Conservation (phyloP, 2,113 vertebrate species). For the Pluvialis apricaria region DNA sequence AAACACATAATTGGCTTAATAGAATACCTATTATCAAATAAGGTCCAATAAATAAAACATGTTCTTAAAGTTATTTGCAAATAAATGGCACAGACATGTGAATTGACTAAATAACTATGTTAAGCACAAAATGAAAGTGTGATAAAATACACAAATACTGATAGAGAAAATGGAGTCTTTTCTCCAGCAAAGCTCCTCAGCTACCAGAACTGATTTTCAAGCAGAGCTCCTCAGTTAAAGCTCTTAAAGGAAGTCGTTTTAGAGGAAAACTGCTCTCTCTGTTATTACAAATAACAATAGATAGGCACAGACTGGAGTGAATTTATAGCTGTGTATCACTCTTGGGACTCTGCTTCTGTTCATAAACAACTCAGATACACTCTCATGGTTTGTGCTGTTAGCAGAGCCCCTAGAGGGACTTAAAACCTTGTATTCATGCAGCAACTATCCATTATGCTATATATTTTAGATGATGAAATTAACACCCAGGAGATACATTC, state of each 20-base stretch:
- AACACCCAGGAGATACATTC: conserved; percentile 53
- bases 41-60: background rate
- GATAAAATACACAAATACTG: background rate
- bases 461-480: conserved; percentile 65
- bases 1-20: background rate
- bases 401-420: conserved; percentile 46
- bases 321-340: conserved; percentile 52
- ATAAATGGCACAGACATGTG: background rate
- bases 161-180: conserved; percentile 23
- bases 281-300: conserved; percentile 62
- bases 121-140: background rate
- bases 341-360: conserved; percentile 51
- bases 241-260: conserved; percentile 26
- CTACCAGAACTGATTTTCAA: conserved; percentile 13
- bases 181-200: conserved; percentile 3
- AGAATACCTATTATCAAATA: background rate
- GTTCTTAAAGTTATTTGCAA: background rate
- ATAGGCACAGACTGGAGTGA: conserved; percentile 51
- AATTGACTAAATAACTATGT: background rate
- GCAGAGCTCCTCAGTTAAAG: conserved; percentile 30
- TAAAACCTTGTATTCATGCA: conserved; percentile 50
- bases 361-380: conserved; percentile 64
- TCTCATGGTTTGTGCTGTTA: conserved; percentile 44
- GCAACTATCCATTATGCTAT: conserved; percentile 54
- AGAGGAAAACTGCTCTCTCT: conserved; percentile 30